Evolutionary conservation across 64 coral and sea anemone species (phyloP).

Genomic region (Stylophora pistillata): DNA sequence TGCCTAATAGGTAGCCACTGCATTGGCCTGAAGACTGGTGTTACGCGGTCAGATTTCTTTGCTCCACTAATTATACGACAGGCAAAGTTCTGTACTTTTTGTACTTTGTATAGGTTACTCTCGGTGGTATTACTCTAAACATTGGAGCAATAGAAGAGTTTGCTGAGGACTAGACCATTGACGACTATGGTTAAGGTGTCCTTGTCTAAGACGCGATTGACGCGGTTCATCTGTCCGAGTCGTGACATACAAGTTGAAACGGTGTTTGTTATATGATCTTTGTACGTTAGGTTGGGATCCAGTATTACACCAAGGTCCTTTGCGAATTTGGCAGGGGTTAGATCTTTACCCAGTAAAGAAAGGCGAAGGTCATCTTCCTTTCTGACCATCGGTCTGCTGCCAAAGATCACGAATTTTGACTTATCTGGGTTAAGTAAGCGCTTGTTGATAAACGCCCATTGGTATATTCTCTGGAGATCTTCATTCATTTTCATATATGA

Average conservation of each 20-base stretch:
- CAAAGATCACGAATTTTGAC: neutral
- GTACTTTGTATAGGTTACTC: slow-evolving; percentile 37
- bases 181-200: neutral
- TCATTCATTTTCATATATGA: no score
- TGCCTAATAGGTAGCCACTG: slow-evolving; percentile 49
- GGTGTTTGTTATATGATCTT: neutral
- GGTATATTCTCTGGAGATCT: no score
- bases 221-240: neutral
- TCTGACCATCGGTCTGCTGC: neutral
- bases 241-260: neutral
- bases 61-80: slow-evolving; percentile 29
- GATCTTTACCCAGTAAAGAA: neutral
- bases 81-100: slow-evolving; percentile 56
- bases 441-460: no score
- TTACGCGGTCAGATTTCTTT: slow-evolving; percentile 58
- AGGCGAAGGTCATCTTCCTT: neutral
- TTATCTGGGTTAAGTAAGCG: slow-evolving; percentile 22
- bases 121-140: no score
- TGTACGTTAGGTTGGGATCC: neutral
- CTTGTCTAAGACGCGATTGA: neutral
- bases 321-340: neutral
- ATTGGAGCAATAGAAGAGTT: no score
- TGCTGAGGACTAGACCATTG: neutral
- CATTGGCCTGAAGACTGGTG: slow-evolving; percentile 40
- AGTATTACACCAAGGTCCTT: slow-evolving; percentile 1